Conservation (phyloP, 2,888 invertebrate genomes). For the Acrobasis consociella region DNA sequence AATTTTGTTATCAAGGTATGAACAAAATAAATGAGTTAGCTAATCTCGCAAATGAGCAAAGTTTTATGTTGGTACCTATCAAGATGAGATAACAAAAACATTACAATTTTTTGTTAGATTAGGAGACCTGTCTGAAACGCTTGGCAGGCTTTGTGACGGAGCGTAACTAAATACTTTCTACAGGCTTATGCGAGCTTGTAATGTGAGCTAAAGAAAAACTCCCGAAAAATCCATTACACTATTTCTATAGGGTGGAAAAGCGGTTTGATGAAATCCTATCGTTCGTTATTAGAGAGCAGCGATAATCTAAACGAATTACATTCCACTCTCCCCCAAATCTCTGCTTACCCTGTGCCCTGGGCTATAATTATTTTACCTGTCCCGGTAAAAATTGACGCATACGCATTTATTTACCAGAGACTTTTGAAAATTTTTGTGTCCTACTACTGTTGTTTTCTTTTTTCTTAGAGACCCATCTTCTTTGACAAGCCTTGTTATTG, state of each 20-base stretch:
- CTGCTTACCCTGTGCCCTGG: background rate
- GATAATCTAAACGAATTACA: slow-evolving; percentile 17
- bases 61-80: too few species aligned
- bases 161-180: too few species aligned
- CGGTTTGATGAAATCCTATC: background rate
- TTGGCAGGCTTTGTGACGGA: background rate
- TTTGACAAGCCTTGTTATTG: too few species aligned
- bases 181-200: background rate
- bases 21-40: too few species aligned
- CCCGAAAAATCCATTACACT: slow-evolving; percentile 1
- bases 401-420: background rate
- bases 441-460: background rate
- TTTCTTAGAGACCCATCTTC: too few species aligned
- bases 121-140: too few species aligned
- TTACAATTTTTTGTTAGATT: too few species aligned
- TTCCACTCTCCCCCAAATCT: slow-evolving; percentile 6
- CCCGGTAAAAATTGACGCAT: background rate
- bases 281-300: background rate
- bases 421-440: background rate
- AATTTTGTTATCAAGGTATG: too few species aligned
- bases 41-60: too few species aligned
- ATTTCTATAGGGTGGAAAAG: background rate
- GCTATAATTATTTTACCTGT: background rate
- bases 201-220: background rate
- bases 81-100: too few species aligned